Evolutionary conservation across 2,888 invertebrate genomes (phyloP).

Genomic region (Cryptocephalus primarius): DNA sequence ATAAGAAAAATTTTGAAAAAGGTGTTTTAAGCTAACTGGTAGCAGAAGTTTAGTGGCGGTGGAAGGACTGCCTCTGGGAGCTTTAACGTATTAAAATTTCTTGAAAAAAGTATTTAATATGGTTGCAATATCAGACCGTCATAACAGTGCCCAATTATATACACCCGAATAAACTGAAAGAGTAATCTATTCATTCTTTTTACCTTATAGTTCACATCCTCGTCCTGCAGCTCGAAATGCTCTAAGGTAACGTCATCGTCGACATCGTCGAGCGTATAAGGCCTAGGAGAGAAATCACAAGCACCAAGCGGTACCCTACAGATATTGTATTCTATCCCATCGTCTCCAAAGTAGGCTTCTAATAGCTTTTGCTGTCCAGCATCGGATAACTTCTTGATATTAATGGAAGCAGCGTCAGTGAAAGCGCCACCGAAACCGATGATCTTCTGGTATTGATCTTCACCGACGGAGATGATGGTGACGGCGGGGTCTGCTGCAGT

Average conservation of each 20-base stretch:
- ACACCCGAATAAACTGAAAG: too few species aligned
- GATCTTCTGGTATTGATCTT: conserved; percentile 46
- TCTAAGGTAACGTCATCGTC: conserved; percentile 3
- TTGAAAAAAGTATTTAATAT: too few species aligned
- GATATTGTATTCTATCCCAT: conserved; percentile 66
- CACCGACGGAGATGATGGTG: background rate
- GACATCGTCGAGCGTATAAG: conserved; percentile 66
- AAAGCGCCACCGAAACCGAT: conserved; percentile 80
- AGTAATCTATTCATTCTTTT: too few species aligned
- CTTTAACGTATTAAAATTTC: too few species aligned
- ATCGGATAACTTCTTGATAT: conserved; percentile 49
- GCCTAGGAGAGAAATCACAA: conserved; percentile 69
- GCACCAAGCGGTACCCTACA: conserved; percentile 77
- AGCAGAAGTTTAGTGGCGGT: too few species aligned
- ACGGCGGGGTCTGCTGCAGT: background rate
- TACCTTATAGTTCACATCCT: conserved; percentile 61
- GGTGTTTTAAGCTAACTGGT: too few species aligned
- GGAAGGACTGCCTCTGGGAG: too few species aligned
- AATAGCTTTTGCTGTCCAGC: conserved; percentile 31
- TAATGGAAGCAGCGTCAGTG: conserved; percentile 53
- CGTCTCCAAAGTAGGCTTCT: conserved; percentile 59
- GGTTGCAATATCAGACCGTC: too few species aligned
- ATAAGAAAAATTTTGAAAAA: too few species aligned
- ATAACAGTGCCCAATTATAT: too few species aligned
- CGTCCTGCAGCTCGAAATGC: conserved; percentile 30